phyloP scores from a whole-genome alignment of 2,797 vertebrate genomes.

The Heterohyrax brucei region DNA sequence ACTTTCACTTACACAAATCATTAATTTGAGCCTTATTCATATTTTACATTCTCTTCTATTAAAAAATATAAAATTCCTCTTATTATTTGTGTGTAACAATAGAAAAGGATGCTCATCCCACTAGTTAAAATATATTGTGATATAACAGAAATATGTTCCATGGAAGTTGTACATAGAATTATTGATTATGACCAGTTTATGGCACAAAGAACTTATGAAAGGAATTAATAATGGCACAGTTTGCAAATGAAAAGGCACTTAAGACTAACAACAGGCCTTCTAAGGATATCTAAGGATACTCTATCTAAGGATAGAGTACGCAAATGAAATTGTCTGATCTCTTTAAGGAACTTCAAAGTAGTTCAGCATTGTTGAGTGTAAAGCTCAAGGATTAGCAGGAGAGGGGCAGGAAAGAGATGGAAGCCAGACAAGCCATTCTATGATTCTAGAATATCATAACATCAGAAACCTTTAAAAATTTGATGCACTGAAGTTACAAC shows the following conservation, averaged over 20 bases:
- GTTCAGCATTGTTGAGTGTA: not conserved
- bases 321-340: not conserved
- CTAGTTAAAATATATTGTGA: not conserved
- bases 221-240: not conserved
- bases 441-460: not conserved
- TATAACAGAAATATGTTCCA: not conserved
- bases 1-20: not conserved
- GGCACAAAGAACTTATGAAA: not conserved
- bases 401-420: not conserved
- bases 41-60: not conserved
- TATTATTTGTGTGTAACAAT: not conserved
- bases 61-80: not conserved
- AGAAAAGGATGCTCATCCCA: not conserved
- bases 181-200: not conserved
- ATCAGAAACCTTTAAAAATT: not conserved
- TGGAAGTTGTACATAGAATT: not conserved
- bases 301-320: no score
- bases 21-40: not conserved
- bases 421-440: not conserved
- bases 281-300: not conserved
- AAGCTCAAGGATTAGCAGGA: not conserved
- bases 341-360: not conserved
- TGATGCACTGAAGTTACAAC: not conserved
- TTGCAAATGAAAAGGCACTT: not conserved
- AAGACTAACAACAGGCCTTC: not conserved